Base-by-base conservation (phyloP, 1,140 invertebrate genomes). In the Wiebesia pumilae region DNA sequence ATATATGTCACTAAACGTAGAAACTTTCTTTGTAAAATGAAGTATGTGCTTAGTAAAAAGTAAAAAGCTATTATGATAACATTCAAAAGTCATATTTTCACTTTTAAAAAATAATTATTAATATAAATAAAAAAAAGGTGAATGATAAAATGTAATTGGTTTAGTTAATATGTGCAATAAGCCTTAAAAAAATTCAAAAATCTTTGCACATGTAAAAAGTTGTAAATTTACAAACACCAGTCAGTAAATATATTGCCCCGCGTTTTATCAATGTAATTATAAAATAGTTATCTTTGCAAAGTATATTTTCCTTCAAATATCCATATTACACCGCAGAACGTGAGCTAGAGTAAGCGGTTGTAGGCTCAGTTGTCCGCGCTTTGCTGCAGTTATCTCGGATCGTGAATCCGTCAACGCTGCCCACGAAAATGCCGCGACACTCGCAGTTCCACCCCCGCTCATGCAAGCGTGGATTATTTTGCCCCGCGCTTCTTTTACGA, bases 341-440 rank as follows among this genome's bases (percentile, higher is more conserved):
- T 47, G 40, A 77, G 27, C 9, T 4, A n/a, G 47, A 24, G 19
- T 24, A 54, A 65, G 40, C 43, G 3, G 21, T 14, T 12, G 43
- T n/a, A 14, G 24, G 47, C 58, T 58, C 3, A 33, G 7, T 21
- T n/a, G 43, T 79, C 24, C 43, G 71, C 6, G 24, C 43, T 71
- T 21, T 27, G n/a, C 51, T 3, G 40, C n/a, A 24, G 9, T 78
- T 12, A 4, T 79, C 30, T 90, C 87, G 87, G 81, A 80, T 87
- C 77, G 90, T 93, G 91, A 93, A 93, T 93, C 92, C 90, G 90
- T 93, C 93, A 92, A 91, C 93, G 89, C 83, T 77, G 51, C 78
- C 40, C 86, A 89, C 89, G 80, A 88, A 51, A 69, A 47, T 67
- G 27, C 75, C 43, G 47, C 81, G 47, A 47, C 38, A 67, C 38